A percentile compares a stretch with the other conserved stretches of the same genome.
Conservation (phyloP, 92 coral and sea anemone species). For the Diadumene lineata region DNA sequence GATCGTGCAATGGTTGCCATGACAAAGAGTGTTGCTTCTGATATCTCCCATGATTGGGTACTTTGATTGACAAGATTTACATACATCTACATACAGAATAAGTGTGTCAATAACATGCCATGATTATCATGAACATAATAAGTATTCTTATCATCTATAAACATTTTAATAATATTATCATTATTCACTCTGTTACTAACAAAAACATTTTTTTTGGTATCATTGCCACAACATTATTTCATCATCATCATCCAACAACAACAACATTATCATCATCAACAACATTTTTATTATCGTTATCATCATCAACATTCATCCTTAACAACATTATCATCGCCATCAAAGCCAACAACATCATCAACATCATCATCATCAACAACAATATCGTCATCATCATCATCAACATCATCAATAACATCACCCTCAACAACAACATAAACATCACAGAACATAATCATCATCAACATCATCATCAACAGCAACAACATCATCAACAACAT, state of each 20-base stretch:
- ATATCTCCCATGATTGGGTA: slow-evolving; percentile 72
- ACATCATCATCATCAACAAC: neutral
- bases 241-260: no score
- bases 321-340: neutral
- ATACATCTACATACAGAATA: slow-evolving; percentile 66
- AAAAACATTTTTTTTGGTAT: no score
- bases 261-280: neutral
- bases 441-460: neutral
- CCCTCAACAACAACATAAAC: neutral
- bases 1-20: slow-evolving; percentile 94
- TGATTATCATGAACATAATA: no score
- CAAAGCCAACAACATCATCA: neutral
- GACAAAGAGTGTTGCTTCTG: slow-evolving; percentile 90
- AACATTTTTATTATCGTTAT: no score
- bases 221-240: no score
- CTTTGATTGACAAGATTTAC: slow-evolving; percentile 67
- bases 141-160: no score
- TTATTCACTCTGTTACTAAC: no score
- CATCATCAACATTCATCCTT: neutral
- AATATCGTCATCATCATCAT: neutral
- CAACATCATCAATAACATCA: neutral
- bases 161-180: no score
- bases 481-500: neutral
- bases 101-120: neutral
- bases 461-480: neutral